A percentile compares a stretch with the other conserved stretches of the same genome.
phyloP scores from a whole-genome alignment of 2,888 invertebrate genomes.

The Agrochola litura region DNA sequence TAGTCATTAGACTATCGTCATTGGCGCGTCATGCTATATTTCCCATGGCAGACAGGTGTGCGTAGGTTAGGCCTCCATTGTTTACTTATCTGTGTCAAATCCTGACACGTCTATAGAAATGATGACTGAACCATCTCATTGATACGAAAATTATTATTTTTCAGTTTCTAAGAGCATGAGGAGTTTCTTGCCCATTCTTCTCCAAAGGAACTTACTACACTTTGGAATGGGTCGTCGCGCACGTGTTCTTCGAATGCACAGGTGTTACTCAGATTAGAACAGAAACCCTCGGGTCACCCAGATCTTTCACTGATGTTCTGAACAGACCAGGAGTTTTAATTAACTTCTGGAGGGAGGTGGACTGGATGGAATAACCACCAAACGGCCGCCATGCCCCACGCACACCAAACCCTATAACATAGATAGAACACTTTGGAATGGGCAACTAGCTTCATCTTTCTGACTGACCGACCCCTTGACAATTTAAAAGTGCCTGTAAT shows the following conservation, averaged over 20 bases:
- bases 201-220: not conserved
- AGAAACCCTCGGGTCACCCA: too few relatives aligned
- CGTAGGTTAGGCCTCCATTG: conserved; percentile 13
- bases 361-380: too few relatives aligned
- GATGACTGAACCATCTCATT: not conserved
- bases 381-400: too few relatives aligned
- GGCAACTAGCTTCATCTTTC: not conserved
- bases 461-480: not conserved
- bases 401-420: too few relatives aligned
- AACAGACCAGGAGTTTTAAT: too few relatives aligned
- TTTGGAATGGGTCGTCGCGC: too few relatives aligned
- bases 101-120: not conserved
- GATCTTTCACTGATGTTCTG: too few relatives aligned
- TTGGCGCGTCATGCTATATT: not conserved
- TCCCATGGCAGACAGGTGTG: not conserved
- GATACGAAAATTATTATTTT: not conserved
- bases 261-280: too few relatives aligned
- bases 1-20: not conserved
- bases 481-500: not conserved
- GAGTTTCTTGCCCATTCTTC: not conserved
- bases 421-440: not conserved
- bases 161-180: not conserved
- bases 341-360: too few relatives aligned
- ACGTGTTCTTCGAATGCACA: too few relatives aligned
- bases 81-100: conserved; percentile 19